A percentile compares a stretch with the other conserved stretches of the same genome.
Conservation (phyloP, 2,888 invertebrate genomes). For the Agriopis leucophaearia region DNA sequence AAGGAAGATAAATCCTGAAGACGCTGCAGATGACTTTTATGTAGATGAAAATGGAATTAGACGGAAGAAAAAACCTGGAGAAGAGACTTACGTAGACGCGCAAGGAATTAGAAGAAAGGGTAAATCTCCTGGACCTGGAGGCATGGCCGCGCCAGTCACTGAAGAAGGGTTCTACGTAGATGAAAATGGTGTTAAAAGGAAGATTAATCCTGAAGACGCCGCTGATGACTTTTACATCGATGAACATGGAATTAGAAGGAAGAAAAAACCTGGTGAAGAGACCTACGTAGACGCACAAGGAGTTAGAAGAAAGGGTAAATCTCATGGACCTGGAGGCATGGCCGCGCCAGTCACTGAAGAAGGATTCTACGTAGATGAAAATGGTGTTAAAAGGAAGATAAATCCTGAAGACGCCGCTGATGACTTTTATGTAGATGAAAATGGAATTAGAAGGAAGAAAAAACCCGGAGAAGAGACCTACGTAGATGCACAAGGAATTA, state of each 20-base stretch:
- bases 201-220: not conserved
- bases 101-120: slow-evolving; percentile 1
- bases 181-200: not conserved
- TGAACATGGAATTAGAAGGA: not conserved
- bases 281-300: slow-evolving; percentile 12
- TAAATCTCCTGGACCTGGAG: not conserved
- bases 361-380: slow-evolving; percentile 8
- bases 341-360: not conserved
- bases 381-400: slow-evolving; percentile 1
- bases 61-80: not conserved
- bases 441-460: slow-evolving; percentile 4
- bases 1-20: not conserved
- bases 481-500: slow-evolving; percentile 7
- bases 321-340: not conserved
- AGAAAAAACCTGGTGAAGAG: slow-evolving; percentile 6
- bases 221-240: not conserved
- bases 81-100: slow-evolving; percentile 5
- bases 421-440: slow-evolving; percentile 26
- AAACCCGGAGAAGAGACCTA: not conserved
- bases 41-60: slow-evolving; percentile 3
- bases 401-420: not conserved
- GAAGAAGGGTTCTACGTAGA: slow-evolving; percentile 10
- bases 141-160: not conserved
- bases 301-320: not conserved
- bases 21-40: not conserved